Base-by-base conservation (phyloP, 2,113 vertebrate species). In the Neolamprologus variostigma region DNA sequence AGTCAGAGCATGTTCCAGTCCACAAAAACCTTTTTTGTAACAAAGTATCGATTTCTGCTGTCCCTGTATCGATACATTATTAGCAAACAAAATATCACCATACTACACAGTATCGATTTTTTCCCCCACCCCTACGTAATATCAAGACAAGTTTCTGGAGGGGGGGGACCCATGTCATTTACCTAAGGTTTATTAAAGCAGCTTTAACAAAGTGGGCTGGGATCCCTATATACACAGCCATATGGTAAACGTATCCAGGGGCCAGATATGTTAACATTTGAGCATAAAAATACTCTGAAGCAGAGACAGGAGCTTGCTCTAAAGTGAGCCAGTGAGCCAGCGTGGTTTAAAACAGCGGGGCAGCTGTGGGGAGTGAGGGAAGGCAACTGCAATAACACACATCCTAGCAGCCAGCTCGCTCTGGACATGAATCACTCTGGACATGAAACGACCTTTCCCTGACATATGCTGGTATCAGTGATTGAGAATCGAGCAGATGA, bases 381-480 rank as follows among this genome's bases (percentile, higher is more conserved):
- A 90, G 81, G 91, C 90, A 94, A 95, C 90, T 92, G 92, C 91
- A 93, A 91, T 61, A 94, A 92, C 90, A 93, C 87, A 86, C 92
- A 92, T 89, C 89, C 83, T 33, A 47, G 71, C 88, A 86, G 90
- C 89, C 90, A 90, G 91, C 92, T 93, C 93, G 89, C 86, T 40
- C 84, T 79, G 85, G 85, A 90, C 91, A 95, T 95, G 95, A 95
- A 93, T 96, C 94, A 95, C 85, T 35, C 17, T 80, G 90, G 90
- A 93, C 90, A 89, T 71, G 90, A 80, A 86, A 80, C 84, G 66
- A 94, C 93, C 94, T 94, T 92, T 91, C 81, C 71, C 88, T 92
- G 94, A 94, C 92, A 94, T 89, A 88, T 83, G 92, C 93, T 90
- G 93, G 90, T 91, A 92, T 94, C 91, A 80, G 86, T 91, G 94